These are phyloP conservation scores for Ennomos quercinarius DNA, from an alignment of 2,888 invertebrate species.

Conservation along the genomic window DNA sequence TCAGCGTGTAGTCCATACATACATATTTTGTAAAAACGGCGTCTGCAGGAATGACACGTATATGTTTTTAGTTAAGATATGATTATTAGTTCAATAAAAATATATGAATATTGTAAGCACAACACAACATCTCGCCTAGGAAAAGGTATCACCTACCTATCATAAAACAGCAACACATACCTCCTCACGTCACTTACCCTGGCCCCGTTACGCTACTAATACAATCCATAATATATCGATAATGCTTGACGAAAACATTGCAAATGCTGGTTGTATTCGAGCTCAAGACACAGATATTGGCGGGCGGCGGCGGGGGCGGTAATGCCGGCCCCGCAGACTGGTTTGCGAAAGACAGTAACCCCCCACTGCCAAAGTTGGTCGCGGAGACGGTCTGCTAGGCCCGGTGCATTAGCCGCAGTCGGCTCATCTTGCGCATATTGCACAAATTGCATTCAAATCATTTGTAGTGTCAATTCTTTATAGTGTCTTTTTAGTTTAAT, in stretches of 20 bases:
- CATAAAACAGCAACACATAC: constrained; percentile 2
- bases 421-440: constrained; percentile 56
- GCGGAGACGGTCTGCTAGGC: constrained; percentile 50
- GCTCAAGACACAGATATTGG: constrained; percentile 39
- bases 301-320: constrained; percentile 44
- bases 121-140: not conserved
- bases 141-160: not conserved
- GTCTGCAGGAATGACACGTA: too few relatives aligned
- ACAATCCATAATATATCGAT: constrained; percentile 22
- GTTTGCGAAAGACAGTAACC: constrained; percentile 66
- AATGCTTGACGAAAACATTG: constrained; percentile 29
- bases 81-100: too few relatives aligned
- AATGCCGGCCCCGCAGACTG: constrained; percentile 62
- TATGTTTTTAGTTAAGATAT: too few relatives aligned
- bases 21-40: too few relatives aligned
- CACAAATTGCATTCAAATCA: constrained; percentile 46
- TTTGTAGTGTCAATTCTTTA: too few relatives aligned
- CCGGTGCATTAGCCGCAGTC: constrained; percentile 57
- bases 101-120: too few relatives aligned
- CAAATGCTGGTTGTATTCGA: constrained; percentile 41
- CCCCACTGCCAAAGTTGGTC: constrained; percentile 65
- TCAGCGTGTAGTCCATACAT: too few relatives aligned
- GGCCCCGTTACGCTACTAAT: constrained; percentile 15
- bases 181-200: constrained; percentile 21
- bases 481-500: too few relatives aligned